Percentiles rank a stretch among this genome's conserved stretches.
These are phyloP conservation scores for Drosophila merina DNA, from an alignment of 2,888 invertebrate species.

Conservation along the genomic window DNA sequence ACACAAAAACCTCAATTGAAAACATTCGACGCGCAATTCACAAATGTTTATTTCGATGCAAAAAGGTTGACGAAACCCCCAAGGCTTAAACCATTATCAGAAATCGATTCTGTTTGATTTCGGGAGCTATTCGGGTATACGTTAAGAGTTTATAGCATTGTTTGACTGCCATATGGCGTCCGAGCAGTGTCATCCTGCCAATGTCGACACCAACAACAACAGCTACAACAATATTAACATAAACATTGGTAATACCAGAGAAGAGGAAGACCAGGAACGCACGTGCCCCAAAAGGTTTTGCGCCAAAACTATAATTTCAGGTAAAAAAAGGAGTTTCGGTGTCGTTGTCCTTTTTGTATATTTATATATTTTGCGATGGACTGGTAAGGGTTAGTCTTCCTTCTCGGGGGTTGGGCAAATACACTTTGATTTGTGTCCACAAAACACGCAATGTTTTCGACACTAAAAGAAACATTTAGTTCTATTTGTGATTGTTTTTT, in stretches of 20 bases:
- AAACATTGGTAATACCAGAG: not conserved
- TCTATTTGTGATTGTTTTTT: not conserved
- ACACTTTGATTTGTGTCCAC: slow-evolving; percentile 52
- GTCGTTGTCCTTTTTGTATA: slow-evolving; percentile 29
- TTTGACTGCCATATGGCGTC: slow-evolving; percentile 35
- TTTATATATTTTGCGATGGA: not conserved
- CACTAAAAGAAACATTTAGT: slow-evolving; percentile 7
- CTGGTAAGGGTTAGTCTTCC: not conserved
- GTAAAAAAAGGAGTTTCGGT: slow-evolving; percentile 12
- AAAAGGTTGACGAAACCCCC: not conserved
- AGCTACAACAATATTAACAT: not conserved
- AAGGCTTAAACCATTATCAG: not conserved
- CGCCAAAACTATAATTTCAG: slow-evolving; percentile 56
- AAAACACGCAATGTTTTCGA: slow-evolving; percentile 46
- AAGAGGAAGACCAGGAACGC: slow-evolving; percentile 32
- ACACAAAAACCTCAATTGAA: not conserved
- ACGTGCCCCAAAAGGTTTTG: slow-evolving; percentile 57
- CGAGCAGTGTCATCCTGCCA: slow-evolving; percentile 9
- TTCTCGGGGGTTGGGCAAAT: not conserved
- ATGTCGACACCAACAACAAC: slow-evolving; percentile 18
- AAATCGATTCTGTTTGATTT: not conserved
- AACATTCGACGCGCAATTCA: slow-evolving; percentile 1
- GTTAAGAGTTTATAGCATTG: not conserved
- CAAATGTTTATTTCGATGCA: not conserved
- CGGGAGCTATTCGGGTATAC: not conserved